phyloP scores from a whole-genome alignment of 2,888 invertebrate species.

The Digitonthophagus gazella region DNA sequence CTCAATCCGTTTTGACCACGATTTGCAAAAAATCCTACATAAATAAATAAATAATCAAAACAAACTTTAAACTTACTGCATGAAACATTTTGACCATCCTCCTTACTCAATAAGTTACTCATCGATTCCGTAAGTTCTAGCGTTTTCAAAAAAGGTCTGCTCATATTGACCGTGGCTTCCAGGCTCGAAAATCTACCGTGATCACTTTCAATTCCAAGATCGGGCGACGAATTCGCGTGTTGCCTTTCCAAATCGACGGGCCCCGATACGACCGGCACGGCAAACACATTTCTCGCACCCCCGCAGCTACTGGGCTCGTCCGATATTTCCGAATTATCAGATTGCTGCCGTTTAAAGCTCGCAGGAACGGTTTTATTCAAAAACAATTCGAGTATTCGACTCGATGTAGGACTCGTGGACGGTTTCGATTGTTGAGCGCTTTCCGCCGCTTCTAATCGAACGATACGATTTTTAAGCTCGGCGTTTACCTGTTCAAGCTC shows the following conservation, averaged over 20 bases:
- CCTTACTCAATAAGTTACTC: conserved; percentile 47
- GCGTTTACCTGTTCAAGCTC: conserved; percentile 49
- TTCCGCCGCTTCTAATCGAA: conserved; percentile 38
- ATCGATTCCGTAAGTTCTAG: conserved; percentile 51
- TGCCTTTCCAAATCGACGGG: conserved; percentile 42
- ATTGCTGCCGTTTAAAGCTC: conserved; percentile 38
- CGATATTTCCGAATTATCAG: conserved; percentile 52
- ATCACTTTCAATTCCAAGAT: conserved; percentile 88
- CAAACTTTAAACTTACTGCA: conserved; percentile 33
- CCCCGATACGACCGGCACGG: conserved; percentile 19
- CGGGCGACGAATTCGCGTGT: conserved; percentile 68
- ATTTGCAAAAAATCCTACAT: no score
- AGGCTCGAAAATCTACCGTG: conserved; percentile 63
- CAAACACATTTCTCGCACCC: conserved; percentile 33
- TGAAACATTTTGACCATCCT: conserved; percentile 30
- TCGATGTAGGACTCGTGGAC: conserved; percentile 27
- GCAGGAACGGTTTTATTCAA: conserved; percentile 25
- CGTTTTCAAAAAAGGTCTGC: conserved; percentile 49
- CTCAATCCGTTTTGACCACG: no score
- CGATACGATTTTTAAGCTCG: conserved; percentile 46
- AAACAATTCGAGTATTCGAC: conserved; percentile 31
- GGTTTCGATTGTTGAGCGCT: conserved; percentile 28
- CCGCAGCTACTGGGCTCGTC: conserved; percentile 48
- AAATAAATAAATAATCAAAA: no score
- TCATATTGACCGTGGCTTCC: conserved; percentile 53